Conservation (phyloP, 2,888 invertebrate genomes). For the Sinentomon sp. region DNA sequence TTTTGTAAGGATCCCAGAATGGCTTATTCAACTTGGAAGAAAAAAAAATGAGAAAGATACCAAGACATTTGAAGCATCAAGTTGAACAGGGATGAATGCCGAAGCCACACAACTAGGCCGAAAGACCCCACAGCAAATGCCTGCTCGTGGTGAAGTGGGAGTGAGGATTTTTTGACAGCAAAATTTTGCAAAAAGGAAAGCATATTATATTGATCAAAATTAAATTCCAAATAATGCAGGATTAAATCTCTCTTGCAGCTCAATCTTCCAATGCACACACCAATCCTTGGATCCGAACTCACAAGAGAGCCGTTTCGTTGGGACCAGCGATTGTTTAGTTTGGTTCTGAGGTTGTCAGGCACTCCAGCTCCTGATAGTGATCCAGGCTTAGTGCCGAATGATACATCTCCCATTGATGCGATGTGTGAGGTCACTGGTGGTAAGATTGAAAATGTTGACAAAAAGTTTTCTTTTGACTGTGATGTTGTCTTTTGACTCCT, state of each 20-base stretch:
- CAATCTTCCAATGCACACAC: conserved; percentile 70
- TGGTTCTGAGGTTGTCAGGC: conserved; percentile 73
- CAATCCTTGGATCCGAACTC: conserved; percentile 83
- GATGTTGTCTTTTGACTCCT: no score
- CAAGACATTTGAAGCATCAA: no score
- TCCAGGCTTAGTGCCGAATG: conserved; percentile 67
- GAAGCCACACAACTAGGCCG: no score
- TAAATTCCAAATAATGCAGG: not conserved
- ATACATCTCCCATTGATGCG: conserved; percentile 77
- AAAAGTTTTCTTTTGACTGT: no score
- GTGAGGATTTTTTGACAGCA: no score
- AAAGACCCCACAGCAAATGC: no score
- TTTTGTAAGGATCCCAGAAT: no score
- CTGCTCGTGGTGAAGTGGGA: no score
- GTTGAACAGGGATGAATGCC: no score
- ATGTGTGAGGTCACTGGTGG: conserved; percentile 99
- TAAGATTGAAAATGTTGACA: no score
- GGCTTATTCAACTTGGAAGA: no score
- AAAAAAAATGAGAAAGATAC: no score
- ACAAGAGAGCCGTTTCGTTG: conserved; percentile 97
- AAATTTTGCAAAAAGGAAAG: conserved; percentile 1
- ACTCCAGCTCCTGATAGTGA: conserved; percentile 66
- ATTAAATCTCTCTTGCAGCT: conserved; percentile 27
- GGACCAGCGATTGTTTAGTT: conserved; percentile 91
- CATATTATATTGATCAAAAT: not conserved